Base-by-base conservation (phyloP, 2,888 invertebrate genomes). In the Drosophila paucipuncta region DNA sequence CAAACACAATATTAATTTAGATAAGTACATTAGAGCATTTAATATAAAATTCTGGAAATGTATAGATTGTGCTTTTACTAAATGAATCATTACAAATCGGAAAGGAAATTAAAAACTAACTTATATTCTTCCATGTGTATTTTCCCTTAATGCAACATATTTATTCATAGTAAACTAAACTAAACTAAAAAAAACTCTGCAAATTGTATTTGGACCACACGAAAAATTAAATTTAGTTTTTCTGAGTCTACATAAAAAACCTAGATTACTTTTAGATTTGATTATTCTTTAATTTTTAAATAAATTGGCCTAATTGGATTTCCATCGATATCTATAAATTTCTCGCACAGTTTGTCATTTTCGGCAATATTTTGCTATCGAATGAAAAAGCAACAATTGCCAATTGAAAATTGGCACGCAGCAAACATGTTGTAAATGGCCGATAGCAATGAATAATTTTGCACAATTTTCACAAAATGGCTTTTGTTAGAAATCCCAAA, bases 381-480 rank as follows among this genome's bases (percentile, higher is more conserved):
- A 39, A 37, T 49, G 30, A 39, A 61, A 43, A 70, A 58, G 37
- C 16, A 41, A 39, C 39, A 59, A 73, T 37, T 39, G 6, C 55
- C 18, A 61, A 47, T 47, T 11, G 13, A 10, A 43, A 63, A 68
- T 63, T 62, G 50, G 33, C 4, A 22, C 49, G 25, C 25, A 77
- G 43, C 53, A 53, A 52, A 62, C 22, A 33, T 41, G 52, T 43
- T 47, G 43, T 62, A 76, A 57, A 57, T 22, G 52, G 28, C 41
- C 66, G 10, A 60, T 0, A 30, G 30, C 13, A 37, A 53, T 77
- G 49, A 65, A 79, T 75, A 69, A 69, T 67, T 58, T 43, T 18
- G 69, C 35, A 58, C 28, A 65, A 11, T 43, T 50, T 62, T 57
- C 49, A 31, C n/a, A 47, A 47, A 47, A 47, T 74, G 52, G 53